Conservation (phyloP, 2,888 invertebrate genomes). For the Lasioglossum vierecki region DNA sequence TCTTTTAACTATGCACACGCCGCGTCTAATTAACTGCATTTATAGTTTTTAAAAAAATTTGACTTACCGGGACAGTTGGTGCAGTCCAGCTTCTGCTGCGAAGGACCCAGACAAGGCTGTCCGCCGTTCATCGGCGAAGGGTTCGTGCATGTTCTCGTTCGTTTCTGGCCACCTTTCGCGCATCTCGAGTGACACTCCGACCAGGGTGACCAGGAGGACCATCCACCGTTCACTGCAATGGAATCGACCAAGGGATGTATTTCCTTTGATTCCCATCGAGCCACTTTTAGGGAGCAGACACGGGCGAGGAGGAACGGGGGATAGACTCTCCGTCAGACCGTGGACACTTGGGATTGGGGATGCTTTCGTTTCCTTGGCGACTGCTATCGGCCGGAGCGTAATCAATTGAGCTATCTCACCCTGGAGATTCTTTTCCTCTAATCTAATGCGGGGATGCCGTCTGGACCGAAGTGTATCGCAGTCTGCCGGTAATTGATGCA, state of each 20-base stretch:
- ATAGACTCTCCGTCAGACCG: not conserved
- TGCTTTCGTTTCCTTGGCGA: slow-evolving; percentile 24
- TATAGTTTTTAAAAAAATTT: slow-evolving; percentile 35
- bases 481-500: slow-evolving; percentile 14
- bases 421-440: slow-evolving; percentile 11
- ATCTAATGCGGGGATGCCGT: not conserved
- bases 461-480: slow-evolving; percentile 7
- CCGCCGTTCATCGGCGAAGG: slow-evolving; percentile 97
- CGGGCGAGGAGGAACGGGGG: not conserved
- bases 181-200: slow-evolving; percentile 92
- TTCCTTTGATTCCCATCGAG: not conserved
- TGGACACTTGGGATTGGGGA: slow-evolving; percentile 29
- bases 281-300: not conserved
- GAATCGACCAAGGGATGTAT: not conserved
- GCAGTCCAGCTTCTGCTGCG: slow-evolving; percentile 94
- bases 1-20: too few relatives aligned
- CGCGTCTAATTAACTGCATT: not conserved
- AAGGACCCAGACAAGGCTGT: slow-evolving; percentile 92
- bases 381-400: not conserved
- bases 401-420: slow-evolving; percentile 23
- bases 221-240: slow-evolving; percentile 94
- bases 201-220: slow-evolving; percentile 97
- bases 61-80: slow-evolving; percentile 82
- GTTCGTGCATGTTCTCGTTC: slow-evolving; percentile 93
- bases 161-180: slow-evolving; percentile 92